Conservation (phyloP, 1,140 invertebrate species). For the Gryon sp. region DNA sequence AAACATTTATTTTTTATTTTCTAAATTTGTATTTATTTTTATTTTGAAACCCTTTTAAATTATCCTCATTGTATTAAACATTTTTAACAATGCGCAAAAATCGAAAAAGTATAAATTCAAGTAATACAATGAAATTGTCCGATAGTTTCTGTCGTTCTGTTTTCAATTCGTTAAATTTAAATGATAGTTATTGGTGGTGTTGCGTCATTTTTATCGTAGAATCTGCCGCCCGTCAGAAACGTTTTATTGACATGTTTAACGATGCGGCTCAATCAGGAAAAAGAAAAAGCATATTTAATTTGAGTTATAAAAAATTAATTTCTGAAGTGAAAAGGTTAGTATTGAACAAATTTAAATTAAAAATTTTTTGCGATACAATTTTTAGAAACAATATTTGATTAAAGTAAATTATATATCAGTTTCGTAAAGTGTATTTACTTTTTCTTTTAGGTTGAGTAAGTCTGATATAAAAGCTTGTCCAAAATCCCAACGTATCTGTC, state of each 20-base stretch:
- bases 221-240: slow-evolving; percentile 48
- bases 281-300: slow-evolving; percentile 56
- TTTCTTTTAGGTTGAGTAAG: slow-evolving; percentile 51
- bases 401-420: too few relatives aligned
- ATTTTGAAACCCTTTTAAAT: too few relatives aligned
- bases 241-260: slow-evolving; percentile 64
- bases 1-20: too few relatives aligned
- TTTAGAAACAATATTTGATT: too few relatives aligned
- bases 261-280: slow-evolving; percentile 53
- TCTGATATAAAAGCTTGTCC: slow-evolving; percentile 55
- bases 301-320: slow-evolving; percentile 30
- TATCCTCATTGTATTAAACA: too few relatives aligned
- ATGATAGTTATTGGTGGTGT: slow-evolving; percentile 72
- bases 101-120: background rate
- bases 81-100: background rate
- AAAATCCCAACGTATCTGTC: slow-evolving; percentile 62
- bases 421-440: background rate
- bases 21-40: too few relatives aligned
- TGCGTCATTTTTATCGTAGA: slow-evolving; percentile 68
- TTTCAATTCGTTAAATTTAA: slow-evolving; percentile 62
- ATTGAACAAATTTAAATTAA: background rate
- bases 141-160: slow-evolving; percentile 21
- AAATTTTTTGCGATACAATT: too few relatives aligned
- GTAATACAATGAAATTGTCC: background rate
- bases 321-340: slow-evolving; percentile 34